Evolutionary conservation across 2,113 vertebrate species (phyloP).

Genomic region (Centropristis striata): DNA sequence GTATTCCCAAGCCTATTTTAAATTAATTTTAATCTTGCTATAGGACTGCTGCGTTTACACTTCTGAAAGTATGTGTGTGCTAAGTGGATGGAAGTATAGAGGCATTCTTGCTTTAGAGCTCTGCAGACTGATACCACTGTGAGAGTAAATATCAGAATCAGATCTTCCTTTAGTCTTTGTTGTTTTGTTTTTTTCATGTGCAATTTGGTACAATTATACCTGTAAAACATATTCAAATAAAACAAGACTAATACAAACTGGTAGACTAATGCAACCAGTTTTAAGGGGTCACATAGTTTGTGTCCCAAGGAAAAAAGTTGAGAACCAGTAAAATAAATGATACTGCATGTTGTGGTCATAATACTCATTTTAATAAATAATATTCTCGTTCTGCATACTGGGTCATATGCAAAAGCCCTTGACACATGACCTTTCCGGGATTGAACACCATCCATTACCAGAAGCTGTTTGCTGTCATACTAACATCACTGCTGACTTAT

Average conservation of each 20-base stretch:
- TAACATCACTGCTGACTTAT: constrained; percentile 58
- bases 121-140: neutral
- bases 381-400: neutral
- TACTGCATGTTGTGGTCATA: neutral
- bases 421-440: constrained; percentile 10
- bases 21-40: constrained; percentile 19
- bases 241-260: neutral
- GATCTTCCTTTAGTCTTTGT: neutral
- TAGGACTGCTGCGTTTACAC: constrained; percentile 2
- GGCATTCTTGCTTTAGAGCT: neutral
- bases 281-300: neutral
- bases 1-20: neutral
- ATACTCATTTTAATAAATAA: constrained; percentile 20
- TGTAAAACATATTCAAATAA: neutral
- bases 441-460: neutral
- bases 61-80: neutral
- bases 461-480: constrained; percentile 47
- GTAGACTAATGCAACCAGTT: neutral
- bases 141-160: neutral
- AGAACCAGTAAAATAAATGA: neutral
- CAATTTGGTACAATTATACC: neutral
- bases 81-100: neutral
- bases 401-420: constrained; percentile 21
- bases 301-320: neutral
- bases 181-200: neutral